These are phyloP conservation scores for Grammomys dolichurus DNA, from an alignment of 2,113 vertebrate genomes.

Conservation along the genomic window DNA sequence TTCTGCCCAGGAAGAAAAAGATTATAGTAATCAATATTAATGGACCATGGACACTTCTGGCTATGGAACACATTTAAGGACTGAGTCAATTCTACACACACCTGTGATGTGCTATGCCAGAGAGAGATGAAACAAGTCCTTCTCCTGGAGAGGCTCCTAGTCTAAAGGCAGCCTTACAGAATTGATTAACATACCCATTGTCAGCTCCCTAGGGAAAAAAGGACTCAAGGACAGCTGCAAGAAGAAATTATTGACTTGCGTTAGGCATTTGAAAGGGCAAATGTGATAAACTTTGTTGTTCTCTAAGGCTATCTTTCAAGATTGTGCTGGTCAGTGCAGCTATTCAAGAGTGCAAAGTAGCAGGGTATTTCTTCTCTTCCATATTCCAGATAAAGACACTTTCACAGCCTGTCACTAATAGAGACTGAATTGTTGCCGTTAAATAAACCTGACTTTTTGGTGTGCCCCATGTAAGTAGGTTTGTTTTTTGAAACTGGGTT, in stretches of 20 bases:
- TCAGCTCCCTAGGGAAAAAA: background rate
- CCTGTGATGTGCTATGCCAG: background rate
- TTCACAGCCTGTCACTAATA: constrained; percentile 58
- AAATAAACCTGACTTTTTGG: constrained; percentile 60
- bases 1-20: constrained; percentile 65
- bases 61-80: constrained; percentile 20
- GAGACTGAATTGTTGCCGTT: constrained; percentile 59
- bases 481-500: constrained; percentile 68
- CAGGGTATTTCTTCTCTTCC: constrained; percentile 1
- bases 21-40: background rate
- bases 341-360: constrained; percentile 1
- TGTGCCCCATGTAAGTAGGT: constrained; percentile 48
- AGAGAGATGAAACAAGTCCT: background rate
- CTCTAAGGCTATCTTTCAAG: constrained; percentile 25
- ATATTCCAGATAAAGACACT: constrained; percentile 35
- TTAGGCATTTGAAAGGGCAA: constrained; percentile 51
- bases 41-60: background rate
- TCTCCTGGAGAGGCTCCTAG: too few relatives aligned
- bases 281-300: background rate
- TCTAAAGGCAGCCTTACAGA: background rate
- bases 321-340: background rate
- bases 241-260: background rate
- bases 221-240: background rate
- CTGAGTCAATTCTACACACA: background rate
- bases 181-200: background rate